Base-by-base conservation (phyloP, 2,113 vertebrate genomes). In the Amphilophus citrinellus region DNA sequence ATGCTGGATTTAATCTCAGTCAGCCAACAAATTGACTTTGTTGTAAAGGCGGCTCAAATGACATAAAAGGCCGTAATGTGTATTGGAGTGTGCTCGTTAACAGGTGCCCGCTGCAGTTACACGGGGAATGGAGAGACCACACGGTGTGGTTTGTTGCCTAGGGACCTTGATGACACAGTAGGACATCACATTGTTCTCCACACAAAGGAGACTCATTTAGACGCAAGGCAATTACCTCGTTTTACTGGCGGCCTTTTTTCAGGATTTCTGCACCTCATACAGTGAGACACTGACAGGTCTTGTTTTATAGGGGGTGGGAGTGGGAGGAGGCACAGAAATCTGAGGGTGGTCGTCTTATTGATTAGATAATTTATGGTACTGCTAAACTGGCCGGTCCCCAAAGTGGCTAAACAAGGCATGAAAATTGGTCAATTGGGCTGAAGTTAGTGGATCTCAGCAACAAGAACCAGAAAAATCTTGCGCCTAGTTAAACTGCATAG, bases 131-230 rank as follows among this genome's bases (percentile, higher is more conserved):
- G 88, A 76, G 79, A 88, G 91, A 83, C 91, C 93, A 89, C 93
- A 92, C 84, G 61, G 87, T 88, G 90, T 82, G 94, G 87, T 85
- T 89, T 93, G 93, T 96, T 94, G 92, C 95, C 82, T 37, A 84
- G 91, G 91, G 87, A 91, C 85, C 50, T 88, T 82, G 87, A 84
- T 91, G 93, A 94, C 94, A 94, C 92, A 95, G 93, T 85, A 84
- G 90, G 94, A 92, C 80, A 58, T 88, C 50, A 83, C 88, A 93
- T 96, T 96, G 95, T 96, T 86, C 92, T 32, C 71, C 39, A 73
- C 85, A 95, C 90, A 96, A 96, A 96, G 94, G 91, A 76, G 73
- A 78, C 91, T 94, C 86, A 91, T 96, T 96, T 94, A 93, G 91
- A 86, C 80, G 30, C 57, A 4, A 83, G 89, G 91, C 91, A 94